Evolutionary conservation across 2,888 invertebrate species (phyloP), one percentile per base, ranked within the genome.

Genomic region (Podotricha telesiphe): DNA sequence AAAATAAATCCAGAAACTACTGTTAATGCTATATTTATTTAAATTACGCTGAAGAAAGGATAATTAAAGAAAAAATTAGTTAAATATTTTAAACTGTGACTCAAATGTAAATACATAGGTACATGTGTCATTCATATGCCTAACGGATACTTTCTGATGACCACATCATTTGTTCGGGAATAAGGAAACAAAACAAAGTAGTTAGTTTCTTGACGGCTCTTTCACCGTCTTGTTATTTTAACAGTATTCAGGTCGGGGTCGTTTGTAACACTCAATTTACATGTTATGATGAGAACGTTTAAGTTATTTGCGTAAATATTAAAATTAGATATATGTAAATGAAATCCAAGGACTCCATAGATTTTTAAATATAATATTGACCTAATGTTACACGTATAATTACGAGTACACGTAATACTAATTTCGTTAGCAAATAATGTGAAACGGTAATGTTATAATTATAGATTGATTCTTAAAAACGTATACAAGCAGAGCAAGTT

Each of bases 101-200:
- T 48, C n/a, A 42, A 58, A 28, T 67, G 45, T 51, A 45, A 62
- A 69, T n/a, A n/a, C n/a, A n/a, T 61, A 66, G 58, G 67, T 61
- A 66, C 63, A 65, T 72, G 65, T 51, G 69, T 72, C 69, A 73
- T 68, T 72, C 65, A 72, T 72, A 70, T 70, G 65, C 50, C 50
- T 73, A 73, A 73, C 69, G 73, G 73, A 55, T 55, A 65, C 68
- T 71, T 71, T 62, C 68, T 63, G 70, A 70, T 72, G 72, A 67
- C 59, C 59, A 66, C 55, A 67, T 65, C 45, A 67, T 71, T 73
- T 73, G 73, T 73, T 67, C 50, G 55, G 67, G 67, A 65, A 67
- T 71, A 69, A 68, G 65, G 63, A 67, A 73, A 73, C 65, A 56
- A 61, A 66, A 64, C 67, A 67, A 65, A 67, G 59, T 70, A 58